phyloP scores from a whole-genome alignment of 2,888 invertebrate species.

The Stenodera caucasica region DNA sequence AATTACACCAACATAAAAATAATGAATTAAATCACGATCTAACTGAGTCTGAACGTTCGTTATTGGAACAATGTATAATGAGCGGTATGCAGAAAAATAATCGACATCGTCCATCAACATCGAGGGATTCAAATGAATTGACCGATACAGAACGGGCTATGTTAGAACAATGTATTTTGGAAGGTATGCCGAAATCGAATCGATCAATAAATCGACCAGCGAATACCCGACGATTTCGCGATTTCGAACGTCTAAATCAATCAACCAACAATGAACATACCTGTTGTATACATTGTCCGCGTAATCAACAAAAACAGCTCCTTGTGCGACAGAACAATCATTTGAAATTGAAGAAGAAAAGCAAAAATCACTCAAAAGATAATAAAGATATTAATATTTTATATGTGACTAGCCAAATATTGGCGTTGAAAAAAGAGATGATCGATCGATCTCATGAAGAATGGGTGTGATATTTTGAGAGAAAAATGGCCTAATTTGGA shows the following conservation, averaged over 20 bases:
- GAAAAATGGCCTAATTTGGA: background rate
- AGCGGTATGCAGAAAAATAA: background rate
- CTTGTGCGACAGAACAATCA: background rate
- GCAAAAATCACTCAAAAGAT: background rate
- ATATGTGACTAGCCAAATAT: constrained; percentile 49
- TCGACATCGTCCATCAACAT: background rate
- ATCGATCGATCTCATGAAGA: constrained; percentile 46
- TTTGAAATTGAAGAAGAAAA: constrained; percentile 12
- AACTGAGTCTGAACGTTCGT: background rate
- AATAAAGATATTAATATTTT: constrained; percentile 17
- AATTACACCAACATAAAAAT: background rate
- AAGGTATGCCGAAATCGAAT: background rate
- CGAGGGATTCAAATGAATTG: background rate
- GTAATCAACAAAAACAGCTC: constrained; percentile 10
- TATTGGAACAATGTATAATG: background rate
- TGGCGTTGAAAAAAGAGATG: constrained; percentile 43
- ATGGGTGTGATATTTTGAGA: constrained; percentile 52
- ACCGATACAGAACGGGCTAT: background rate
- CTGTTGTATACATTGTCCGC: constrained; percentile 25
- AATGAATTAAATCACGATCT: background rate
- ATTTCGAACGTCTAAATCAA: constrained; percentile 5
- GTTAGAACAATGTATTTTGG: background rate
- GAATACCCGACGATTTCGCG: background rate
- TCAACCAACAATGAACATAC: constrained; percentile 12
- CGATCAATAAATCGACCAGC: background rate